These are phyloP conservation scores for Bothrops jararaca DNA, from an alignment of 2,113 vertebrate genomes.

Conservation along the genomic window DNA sequence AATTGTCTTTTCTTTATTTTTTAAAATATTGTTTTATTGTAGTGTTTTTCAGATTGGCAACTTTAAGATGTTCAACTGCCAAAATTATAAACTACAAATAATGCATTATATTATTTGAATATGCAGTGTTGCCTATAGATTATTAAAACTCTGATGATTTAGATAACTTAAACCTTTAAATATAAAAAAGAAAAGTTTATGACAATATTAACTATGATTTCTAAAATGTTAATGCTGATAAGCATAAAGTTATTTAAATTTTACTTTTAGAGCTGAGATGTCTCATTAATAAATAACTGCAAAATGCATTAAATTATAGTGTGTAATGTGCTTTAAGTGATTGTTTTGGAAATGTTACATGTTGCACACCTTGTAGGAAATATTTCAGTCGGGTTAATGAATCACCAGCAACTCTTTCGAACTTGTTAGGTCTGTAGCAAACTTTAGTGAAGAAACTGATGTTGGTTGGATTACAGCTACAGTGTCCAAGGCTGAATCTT, in stretches of 20 bases:
- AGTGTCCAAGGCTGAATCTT: not conserved
- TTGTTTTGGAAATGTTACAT: not conserved
- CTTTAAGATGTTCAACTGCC: not conserved
- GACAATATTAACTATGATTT: not conserved
- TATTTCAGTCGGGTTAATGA: conserved; percentile 22
- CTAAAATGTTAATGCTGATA: not conserved
- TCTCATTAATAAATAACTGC: not conserved
- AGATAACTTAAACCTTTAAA: not conserved
- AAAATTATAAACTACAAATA: not conserved
- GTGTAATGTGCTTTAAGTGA: not conserved
- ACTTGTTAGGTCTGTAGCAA: conserved; percentile 1
- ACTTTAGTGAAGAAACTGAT: not conserved
- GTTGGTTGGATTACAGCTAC: conserved; percentile 7
- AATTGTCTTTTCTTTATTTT: not conserved
- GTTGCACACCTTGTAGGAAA: conserved; percentile 14
- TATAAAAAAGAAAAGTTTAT: not conserved
- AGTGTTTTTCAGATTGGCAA: not conserved
- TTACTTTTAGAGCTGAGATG: not conserved
- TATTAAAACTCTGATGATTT: not conserved
- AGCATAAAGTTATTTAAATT: not conserved
- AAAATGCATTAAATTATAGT: not conserved
- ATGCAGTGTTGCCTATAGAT: not conserved
- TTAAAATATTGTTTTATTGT: not conserved
- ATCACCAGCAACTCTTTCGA: conserved; percentile 4
- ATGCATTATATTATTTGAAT: not conserved